Base-by-base conservation (phyloP, 2,113 vertebrate species). In the Dryoscopus gambensis region DNA sequence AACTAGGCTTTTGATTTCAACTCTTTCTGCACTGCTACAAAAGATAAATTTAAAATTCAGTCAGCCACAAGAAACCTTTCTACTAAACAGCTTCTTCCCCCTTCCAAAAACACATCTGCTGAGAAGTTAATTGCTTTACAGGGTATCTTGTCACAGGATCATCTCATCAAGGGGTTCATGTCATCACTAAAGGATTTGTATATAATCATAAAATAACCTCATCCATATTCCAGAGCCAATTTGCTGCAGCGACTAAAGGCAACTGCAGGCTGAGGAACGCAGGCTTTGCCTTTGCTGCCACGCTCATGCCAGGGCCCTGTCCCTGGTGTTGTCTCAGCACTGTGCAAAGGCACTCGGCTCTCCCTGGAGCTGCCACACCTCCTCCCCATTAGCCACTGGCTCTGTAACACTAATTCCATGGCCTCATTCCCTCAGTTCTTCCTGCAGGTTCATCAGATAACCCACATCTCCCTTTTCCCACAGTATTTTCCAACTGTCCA, bases 291-390 rank as follows among this genome's bases (percentile, higher is more conserved):
- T 64, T 52, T 5, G 46, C 46, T 81, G 49, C 40, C 15, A 6
- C 3, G 0, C 25, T 87, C 5, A 6, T 13, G 4, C 53, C 52
- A 73, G 15, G 53, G 39, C 40, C 44, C 69, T 82, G 59, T 71
- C 79, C 5, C 23, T 23, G 35, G 42, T 2, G 18, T 2, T 37
- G 27, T 21, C 35, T 21, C 63, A 31, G 76, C 37, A 19, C 20
- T 0, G 18, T 0, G 25, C 46, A 13, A 21, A 1, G 20, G 55
- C 9, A 4, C 42, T 15, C 0, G 0, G 56, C 55, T 69, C 60
- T 75, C 84, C 67, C 42, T 7, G 5, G 50, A 85, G 59, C 92
- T 31, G 33, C 12, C 7, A 2, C 63, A 82, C 37, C 44, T 65
- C 39, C 49, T 57, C 28, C 63, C 80, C 47, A 8, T 56, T 7